A percentile compares a stretch with the other conserved stretches of the same genome.
Evolutionary conservation across 2,888 invertebrate species (phyloP).

Genomic region (Platerodrilus igneus): DNA sequence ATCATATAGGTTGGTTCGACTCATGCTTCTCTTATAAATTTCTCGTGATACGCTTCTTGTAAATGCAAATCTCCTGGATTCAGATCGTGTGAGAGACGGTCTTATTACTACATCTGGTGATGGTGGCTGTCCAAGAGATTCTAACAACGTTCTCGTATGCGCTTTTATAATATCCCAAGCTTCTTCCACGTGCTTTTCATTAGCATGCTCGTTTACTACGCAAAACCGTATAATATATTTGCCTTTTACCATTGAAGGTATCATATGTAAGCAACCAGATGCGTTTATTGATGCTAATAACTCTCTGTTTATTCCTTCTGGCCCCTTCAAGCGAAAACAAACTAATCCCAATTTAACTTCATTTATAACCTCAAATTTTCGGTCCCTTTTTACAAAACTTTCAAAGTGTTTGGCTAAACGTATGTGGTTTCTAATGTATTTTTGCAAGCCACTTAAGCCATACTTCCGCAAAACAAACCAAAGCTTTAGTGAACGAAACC

Average conservation of each 20-base stretch:
- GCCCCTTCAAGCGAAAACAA: constrained; percentile 69
- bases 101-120: constrained; percentile 46
- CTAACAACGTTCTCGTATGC: constrained; percentile 56
- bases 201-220: constrained; percentile 73
- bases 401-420: constrained; percentile 72
- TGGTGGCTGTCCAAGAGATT: constrained; percentile 43
- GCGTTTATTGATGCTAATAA: constrained; percentile 76
- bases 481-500: constrained; percentile 80
- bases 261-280: constrained; percentile 81
- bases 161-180: constrained; percentile 61
- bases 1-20: constrained; percentile 52
- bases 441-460: constrained; percentile 75
- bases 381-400: constrained; percentile 60
- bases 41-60: constrained; percentile 55
- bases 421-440: constrained; percentile 79
- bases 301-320: constrained; percentile 68
- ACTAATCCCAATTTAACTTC: constrained; percentile 72
- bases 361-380: constrained; percentile 71
- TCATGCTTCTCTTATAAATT: constrained; percentile 51
- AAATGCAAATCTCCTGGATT: constrained; percentile 55
- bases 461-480: constrained; percentile 85
- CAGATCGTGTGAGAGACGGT: constrained; percentile 50
- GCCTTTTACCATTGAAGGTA: constrained; percentile 71
- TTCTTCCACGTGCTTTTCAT: constrained; percentile 65
- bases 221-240: constrained; percentile 72